Evolutionary conservation across 1,140 invertebrate genomes (phyloP).

Genomic region (Microplitis demolitor): DNA sequence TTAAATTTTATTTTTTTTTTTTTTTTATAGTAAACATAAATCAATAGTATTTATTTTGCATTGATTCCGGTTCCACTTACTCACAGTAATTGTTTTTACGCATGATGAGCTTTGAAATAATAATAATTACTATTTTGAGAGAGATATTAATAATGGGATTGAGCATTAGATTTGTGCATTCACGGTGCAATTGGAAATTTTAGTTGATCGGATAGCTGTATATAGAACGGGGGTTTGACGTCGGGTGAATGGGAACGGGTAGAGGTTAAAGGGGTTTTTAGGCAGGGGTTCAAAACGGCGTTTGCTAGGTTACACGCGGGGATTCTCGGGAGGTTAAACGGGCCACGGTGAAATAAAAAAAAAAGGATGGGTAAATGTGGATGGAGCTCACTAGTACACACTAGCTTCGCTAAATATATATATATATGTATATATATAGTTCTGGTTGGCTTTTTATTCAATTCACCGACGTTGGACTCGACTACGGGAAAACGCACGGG

Average conservation of each 20-base stretch:
- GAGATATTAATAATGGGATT: background rate
- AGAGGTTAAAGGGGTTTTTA: background rate
- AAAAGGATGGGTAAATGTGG: conserved; percentile 1
- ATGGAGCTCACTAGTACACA: background rate
- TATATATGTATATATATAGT: background rate
- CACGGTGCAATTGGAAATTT: conserved; percentile 10
- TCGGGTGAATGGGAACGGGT: background rate
- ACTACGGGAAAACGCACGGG: background rate
- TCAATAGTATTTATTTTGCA: too few relatives aligned
- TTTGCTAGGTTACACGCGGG: too few relatives aligned
- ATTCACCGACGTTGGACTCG: conserved; percentile 5
- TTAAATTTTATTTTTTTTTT: too few relatives aligned
- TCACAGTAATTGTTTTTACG: too few relatives aligned
- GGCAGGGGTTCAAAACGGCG: too few relatives aligned
- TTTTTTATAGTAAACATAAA: too few relatives aligned
- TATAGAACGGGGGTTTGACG: background rate
- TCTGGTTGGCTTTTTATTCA: conserved; percentile 18
- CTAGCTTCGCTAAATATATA: too few relatives aligned
- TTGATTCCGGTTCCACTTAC: too few relatives aligned
- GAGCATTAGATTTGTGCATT: conserved; percentile 10
- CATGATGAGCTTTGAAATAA: too few relatives aligned
- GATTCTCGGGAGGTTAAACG: too few relatives aligned
- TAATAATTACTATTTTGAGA: background rate
- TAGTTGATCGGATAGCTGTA: conserved; percentile 4
- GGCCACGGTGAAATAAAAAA: background rate